A percentile compares a stretch with the other conserved stretches of the same genome.
Evolutionary conservation across 2,797 vertebrate genomes (phyloP).

Genomic region (Echiichthys vipera): DNA sequence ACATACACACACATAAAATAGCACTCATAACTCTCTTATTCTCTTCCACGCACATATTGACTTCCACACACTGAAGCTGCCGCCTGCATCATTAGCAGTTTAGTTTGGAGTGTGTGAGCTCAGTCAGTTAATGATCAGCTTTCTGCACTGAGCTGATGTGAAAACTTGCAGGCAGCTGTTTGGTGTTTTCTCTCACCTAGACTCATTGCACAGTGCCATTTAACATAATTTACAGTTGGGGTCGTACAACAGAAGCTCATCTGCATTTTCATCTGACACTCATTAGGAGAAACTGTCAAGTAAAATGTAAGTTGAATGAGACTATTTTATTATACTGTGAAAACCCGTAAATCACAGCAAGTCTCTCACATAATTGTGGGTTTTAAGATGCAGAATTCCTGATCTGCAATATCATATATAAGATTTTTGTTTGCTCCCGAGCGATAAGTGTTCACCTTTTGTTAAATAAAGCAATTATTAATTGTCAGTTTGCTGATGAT

Average conservation of each 20-base stretch:
- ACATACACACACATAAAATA: constrained; percentile 54
- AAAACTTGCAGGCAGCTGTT: constrained; percentile 42
- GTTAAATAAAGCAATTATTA: not conserved
- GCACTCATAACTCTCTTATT: constrained; percentile 55
- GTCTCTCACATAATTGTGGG: not conserved
- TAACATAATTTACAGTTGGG: constrained; percentile 5
- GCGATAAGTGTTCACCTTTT: not conserved
- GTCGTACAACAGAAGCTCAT: not conserved
- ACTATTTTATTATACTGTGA: not conserved
- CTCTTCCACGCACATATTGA: constrained; percentile 49
- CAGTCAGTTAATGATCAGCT: constrained; percentile 53
- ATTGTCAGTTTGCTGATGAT: not conserved
- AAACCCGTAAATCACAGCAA: not conserved
- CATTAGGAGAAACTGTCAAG: not conserved
- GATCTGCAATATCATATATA: not conserved
- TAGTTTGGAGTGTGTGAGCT: constrained; percentile 50
- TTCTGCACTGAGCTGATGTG: constrained; percentile 46
- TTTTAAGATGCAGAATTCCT: not conserved
- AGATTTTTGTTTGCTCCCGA: not conserved
- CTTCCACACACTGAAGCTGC: constrained; percentile 48
- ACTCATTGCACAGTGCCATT: constrained; percentile 17
- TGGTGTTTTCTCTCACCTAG: constrained; percentile 28
- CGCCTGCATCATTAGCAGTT: constrained; percentile 66
- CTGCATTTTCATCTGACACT: constrained; percentile 9
- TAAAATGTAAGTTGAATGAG: not conserved